These are phyloP conservation scores for Luperina nickerlii DNA, from an alignment of 2,888 invertebrate species.

Conservation along the genomic window DNA sequence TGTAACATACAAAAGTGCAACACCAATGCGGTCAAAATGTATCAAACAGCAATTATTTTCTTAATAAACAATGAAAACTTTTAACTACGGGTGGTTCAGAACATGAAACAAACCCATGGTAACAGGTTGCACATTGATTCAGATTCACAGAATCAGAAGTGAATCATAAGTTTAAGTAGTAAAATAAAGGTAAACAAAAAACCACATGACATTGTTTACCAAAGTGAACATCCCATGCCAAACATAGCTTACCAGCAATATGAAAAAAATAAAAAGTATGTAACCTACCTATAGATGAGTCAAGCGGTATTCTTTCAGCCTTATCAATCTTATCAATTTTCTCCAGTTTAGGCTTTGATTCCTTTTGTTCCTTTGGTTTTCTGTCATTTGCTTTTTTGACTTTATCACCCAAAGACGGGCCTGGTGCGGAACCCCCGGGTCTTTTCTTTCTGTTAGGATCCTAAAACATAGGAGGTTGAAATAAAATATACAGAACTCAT, in stretches of 20 bases:
- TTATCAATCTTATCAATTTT: slow-evolving; percentile 67
- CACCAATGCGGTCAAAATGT: background rate
- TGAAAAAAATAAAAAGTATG: background rate
- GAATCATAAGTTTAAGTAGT: too few species aligned
- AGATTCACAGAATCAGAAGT: too few species aligned
- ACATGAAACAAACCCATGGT: background rate
- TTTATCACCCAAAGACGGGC: slow-evolving; percentile 72
- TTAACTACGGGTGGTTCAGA: background rate
- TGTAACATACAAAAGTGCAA: background rate
- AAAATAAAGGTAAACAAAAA: too few species aligned
- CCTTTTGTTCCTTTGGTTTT: slow-evolving; percentile 80
- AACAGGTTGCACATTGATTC: too few species aligned
- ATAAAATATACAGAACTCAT: background rate
- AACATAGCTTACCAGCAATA: background rate
- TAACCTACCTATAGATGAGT: slow-evolving; percentile 79
- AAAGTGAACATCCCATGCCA: background rate
- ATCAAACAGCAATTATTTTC: background rate
- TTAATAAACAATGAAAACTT: background rate
- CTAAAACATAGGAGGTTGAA: slow-evolving; percentile 65
- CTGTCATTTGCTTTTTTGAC: slow-evolving; percentile 75
- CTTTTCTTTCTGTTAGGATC: slow-evolving; percentile 85
- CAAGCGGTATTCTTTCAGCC: slow-evolving; percentile 71
- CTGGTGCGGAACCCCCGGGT: slow-evolving; percentile 50
- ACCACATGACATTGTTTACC: too few species aligned
- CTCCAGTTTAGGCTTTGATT: slow-evolving; percentile 76